Percentiles rank a stretch among this genome's conserved stretches.
phyloP scores from a whole-genome alignment of 2,797 vertebrate species.

The Atherinosoma microstoma region DNA sequence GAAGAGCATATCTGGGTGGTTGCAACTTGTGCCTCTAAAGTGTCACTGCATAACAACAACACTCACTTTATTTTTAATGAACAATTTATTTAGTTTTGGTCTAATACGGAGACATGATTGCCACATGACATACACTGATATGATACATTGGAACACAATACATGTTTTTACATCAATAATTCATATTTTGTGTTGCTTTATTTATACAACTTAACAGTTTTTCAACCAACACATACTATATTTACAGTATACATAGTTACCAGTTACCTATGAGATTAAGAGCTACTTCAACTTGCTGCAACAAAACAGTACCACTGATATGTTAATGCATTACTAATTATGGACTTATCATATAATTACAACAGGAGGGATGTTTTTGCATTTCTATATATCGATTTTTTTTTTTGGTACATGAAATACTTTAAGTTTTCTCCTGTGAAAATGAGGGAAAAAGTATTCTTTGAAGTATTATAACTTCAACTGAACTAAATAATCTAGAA shows the following conservation, averaged over 20 bases:
- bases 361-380: too few relatives aligned
- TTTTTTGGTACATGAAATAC: too few relatives aligned
- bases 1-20: too few relatives aligned
- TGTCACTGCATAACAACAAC: background rate
- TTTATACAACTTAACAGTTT: background rate
- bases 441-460: background rate
- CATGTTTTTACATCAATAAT: background rate
- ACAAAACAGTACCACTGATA: conserved; percentile 7
- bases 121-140: background rate
- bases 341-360: too few relatives aligned
- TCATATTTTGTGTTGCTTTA: background rate
- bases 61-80: conserved; percentile 2
- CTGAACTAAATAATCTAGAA: background rate
- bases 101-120: background rate
- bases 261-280: background rate
- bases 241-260: background rate
- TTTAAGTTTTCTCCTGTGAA: too few relatives aligned
- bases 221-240: background rate
- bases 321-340: too few relatives aligned
- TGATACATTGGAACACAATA: background rate
- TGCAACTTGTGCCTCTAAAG: background rate
- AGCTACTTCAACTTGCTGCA: background rate
- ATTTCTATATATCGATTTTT: too few relatives aligned
- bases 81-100: conserved; percentile 16
- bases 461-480: background rate